A percentile compares a stretch with the other conserved stretches of the same genome.
phyloP scores from a whole-genome alignment of 2,888 invertebrate genomes.

The Graphium colonna region DNA sequence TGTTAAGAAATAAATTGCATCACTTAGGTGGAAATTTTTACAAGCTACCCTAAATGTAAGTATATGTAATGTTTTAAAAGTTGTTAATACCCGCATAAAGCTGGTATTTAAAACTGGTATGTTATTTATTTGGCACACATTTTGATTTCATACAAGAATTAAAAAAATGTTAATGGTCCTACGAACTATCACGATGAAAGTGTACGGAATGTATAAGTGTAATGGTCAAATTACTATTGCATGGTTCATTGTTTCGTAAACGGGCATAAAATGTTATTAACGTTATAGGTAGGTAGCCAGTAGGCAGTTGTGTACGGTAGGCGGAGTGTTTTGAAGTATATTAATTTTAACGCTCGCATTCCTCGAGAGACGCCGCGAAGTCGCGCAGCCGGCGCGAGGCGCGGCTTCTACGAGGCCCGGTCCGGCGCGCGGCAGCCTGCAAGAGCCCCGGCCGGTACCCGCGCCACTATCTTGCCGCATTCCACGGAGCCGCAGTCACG shows the following conservation, averaged over 20 bases:
- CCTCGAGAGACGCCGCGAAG: slow-evolving; percentile 34
- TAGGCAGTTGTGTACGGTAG: slow-evolving; percentile 17
- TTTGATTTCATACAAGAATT: no score
- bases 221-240: slow-evolving; percentile 5
- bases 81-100: no score
- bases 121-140: no score
- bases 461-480: slow-evolving; percentile 50
- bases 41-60: no score
- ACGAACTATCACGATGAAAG: no score
- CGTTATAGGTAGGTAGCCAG: background rate
- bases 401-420: slow-evolving; percentile 33
- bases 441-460: slow-evolving; percentile 56
- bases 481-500: slow-evolving; percentile 70
- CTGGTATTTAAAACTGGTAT: no score
- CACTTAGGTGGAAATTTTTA: no score
- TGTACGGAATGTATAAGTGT: background rate
- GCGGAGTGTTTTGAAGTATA: slow-evolving; percentile 22
- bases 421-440: slow-evolving; percentile 47
- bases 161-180: no score
- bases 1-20: no score
- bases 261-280: slow-evolving; percentile 17
- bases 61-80: no score
- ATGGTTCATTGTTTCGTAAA: slow-evolving; percentile 17
- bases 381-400: slow-evolving; percentile 36
- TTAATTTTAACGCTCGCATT: slow-evolving; percentile 26